phyloP scores from a whole-genome alignment of 1,140 invertebrate species.

The Pomacea maculata region DNA sequence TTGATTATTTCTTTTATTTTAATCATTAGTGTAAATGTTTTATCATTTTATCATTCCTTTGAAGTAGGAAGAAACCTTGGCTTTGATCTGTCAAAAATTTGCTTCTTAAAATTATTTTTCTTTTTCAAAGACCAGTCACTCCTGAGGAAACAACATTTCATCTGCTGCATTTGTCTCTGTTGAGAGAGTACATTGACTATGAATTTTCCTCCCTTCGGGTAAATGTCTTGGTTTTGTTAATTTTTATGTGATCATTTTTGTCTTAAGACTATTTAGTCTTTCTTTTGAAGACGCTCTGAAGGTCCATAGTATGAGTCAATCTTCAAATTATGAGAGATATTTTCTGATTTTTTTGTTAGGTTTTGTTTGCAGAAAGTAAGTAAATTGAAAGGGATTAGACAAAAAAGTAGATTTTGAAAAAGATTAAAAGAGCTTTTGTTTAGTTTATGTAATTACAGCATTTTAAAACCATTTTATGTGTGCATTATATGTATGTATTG shows the following conservation, averaged over 20 bases:
- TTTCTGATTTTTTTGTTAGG: too few species aligned
- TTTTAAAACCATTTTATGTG: background rate
- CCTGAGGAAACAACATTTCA: constrained; percentile 93
- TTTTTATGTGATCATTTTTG: background rate
- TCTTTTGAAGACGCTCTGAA: background rate
- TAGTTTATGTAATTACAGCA: background rate
- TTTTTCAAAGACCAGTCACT: constrained; percentile 63
- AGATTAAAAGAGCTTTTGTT: too few species aligned
- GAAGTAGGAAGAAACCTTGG: too few species aligned
- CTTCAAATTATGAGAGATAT: too few species aligned
- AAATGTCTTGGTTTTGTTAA: background rate
- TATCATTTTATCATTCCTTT: background rate
- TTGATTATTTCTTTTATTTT: background rate
- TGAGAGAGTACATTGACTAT: constrained; percentile 91
- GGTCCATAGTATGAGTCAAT: background rate
- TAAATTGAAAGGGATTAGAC: too few species aligned
- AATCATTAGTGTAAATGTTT: background rate
- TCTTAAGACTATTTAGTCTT: background rate
- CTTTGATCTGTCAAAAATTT: background rate
- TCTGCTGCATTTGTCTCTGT: constrained; percentile 87
- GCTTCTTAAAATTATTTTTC: background rate
- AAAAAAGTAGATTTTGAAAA: too few species aligned
- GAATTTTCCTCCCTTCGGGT: constrained; percentile 85
- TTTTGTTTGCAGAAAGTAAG: too few species aligned
- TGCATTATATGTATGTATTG: background rate